Base-by-base conservation (phyloP, 2,113 vertebrate species). In the Neoarius graeffei region DNA sequence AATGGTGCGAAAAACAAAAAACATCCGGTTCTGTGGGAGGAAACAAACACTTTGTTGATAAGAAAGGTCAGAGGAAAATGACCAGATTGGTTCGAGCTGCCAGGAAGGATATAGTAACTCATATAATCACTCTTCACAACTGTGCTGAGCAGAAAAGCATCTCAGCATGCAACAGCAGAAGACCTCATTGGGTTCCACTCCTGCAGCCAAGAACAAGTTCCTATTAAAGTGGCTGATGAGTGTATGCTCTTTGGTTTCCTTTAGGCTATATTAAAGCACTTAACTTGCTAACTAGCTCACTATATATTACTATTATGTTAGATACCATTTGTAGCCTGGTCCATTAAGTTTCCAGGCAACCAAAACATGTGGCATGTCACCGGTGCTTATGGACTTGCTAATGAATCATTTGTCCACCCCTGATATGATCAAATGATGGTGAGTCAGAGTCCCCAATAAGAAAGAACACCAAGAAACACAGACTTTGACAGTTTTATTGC, bases 371-470 rank as follows among this genome's bases (percentile, higher is more conserved):
- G 23, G 42, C 80, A 11, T 17, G 30, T 1, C 27, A 42, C 57
- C 10, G 8, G 15, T 59, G n/a, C 27, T 17, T 30, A 80, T 19
- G 15, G 23, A 23, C 48, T 56, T 7, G 4, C 8, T 17, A 57
- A 57, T 81, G n/a, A 57, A 56, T 80, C 77, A 57, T 80, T 56
- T 56, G n/a, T 81, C 19, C 57, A 42, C 10, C 17, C 56, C 27
- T 11, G 80, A 81, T 62, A 82, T 71, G n/a, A 69, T 67, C 83
- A 30, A 30, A 84, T 54, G 64, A 84, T 56, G 23, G 9, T 62
- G 30, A 82, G 17, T 60, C 71, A 77, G 50, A 77, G 48, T 50
- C 76, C 14, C 25, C 6, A 19, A 8, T 27, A 82, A 20, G 19
- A 62, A 42, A 48, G 30, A 23, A 57, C 30, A 62, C 54, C 48